Evolutionary conservation across 1,140 invertebrate genomes (phyloP).

Genomic region (Microplitis mediator): DNA sequence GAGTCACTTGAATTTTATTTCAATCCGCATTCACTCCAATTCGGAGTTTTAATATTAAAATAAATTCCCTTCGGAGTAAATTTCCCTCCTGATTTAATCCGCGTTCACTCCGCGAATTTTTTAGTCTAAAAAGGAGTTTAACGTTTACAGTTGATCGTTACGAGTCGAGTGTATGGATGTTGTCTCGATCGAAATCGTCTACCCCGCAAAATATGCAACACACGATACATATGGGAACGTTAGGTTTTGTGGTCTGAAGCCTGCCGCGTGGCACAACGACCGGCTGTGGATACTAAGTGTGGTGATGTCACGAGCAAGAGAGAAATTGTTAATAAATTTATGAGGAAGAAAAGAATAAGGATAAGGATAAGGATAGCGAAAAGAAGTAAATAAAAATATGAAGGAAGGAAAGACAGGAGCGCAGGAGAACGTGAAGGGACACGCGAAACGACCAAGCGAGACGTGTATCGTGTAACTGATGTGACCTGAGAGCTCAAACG

Average conservation of each 20-base stretch:
- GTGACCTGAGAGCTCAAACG: slow-evolving; percentile 38
- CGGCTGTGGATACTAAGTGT: slow-evolving; percentile 5
- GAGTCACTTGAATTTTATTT: too few relatives aligned
- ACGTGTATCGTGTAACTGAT: slow-evolving; percentile 39
- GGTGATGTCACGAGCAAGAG: too few relatives aligned
- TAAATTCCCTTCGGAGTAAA: too few relatives aligned
- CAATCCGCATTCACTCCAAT: too few relatives aligned
- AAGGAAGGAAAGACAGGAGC: neutral
- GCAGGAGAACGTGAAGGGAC: slow-evolving; percentile 19
- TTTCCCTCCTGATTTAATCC: too few relatives aligned
- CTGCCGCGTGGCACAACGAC: slow-evolving; percentile 48
- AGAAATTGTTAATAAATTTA: too few relatives aligned
- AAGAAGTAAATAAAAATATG: slow-evolving; percentile 3
- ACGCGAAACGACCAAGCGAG: slow-evolving; percentile 25
- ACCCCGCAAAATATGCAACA: slow-evolving; percentile 55
- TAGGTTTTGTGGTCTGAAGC: slow-evolving; percentile 61
- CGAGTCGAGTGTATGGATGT: neutral
- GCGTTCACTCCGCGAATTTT: too few relatives aligned
- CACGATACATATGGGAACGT: slow-evolving; percentile 64
- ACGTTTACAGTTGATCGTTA: neutral
- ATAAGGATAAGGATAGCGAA: neutral
- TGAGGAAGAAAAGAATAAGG: neutral
- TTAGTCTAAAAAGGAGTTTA: neutral
- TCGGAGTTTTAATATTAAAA: too few relatives aligned
- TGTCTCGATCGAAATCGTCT: slow-evolving; percentile 20